Evolutionary conservation across 1,140 invertebrate genomes (phyloP).

Genomic region (Cataglyphis hispanica): DNA sequence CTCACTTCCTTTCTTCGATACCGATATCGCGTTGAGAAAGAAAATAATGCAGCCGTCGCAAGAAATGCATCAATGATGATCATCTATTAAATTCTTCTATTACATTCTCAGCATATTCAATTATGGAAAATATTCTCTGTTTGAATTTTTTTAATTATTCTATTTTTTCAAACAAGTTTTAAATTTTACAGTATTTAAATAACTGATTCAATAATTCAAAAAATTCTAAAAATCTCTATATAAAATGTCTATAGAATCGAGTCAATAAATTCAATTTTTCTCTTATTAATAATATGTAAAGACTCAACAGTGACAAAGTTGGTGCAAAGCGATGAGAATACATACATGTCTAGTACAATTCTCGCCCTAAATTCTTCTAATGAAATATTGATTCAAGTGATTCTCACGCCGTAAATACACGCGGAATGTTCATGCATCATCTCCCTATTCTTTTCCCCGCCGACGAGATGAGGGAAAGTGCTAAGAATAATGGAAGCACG

Average conservation of each 20-base stretch:
- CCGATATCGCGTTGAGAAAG: constrained; percentile 5
- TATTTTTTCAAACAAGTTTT: background rate
- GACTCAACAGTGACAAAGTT: background rate
- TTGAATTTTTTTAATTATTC: constrained; percentile 10
- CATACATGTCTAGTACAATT: background rate
- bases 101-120: background rate
- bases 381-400: constrained; percentile 49
- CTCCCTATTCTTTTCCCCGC: background rate
- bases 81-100: constrained; percentile 12
- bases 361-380: constrained; percentile 30
- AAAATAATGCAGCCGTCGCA: background rate
- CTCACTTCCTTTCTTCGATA: background rate
- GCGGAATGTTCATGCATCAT: constrained; percentile 36
- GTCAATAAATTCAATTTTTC: background rate
- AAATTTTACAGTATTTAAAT: background rate
- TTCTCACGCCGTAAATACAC: constrained; percentile 41
- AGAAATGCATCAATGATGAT: background rate
- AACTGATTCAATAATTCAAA: background rate
- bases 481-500: constrained; percentile 66
- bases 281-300: constrained; percentile 17
- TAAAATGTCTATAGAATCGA: background rate
- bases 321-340: background rate
- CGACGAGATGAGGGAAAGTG: constrained; percentile 1
- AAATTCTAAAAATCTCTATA: background rate
- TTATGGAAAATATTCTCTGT: background rate